phyloP scores from a whole-genome alignment of 2,888 invertebrate genomes.

The Lithophane leautieri region DNA sequence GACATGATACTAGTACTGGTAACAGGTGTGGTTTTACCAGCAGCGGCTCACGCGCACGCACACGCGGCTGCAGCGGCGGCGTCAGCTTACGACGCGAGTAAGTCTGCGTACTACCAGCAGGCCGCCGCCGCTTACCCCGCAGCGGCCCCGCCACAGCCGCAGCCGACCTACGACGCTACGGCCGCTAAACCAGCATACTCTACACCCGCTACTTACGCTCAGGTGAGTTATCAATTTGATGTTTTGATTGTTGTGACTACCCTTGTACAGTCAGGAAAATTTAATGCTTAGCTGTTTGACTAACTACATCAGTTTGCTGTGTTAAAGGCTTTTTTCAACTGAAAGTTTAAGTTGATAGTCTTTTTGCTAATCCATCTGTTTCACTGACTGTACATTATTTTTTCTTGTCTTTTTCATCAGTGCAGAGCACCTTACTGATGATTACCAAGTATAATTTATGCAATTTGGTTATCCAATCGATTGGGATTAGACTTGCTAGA shows the following conservation, averaged over 20 bases:
- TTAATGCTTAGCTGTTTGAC: background rate
- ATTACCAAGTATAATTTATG: background rate
- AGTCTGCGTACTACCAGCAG: slow-evolving; percentile 96
- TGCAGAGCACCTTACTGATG: background rate
- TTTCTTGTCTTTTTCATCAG: background rate
- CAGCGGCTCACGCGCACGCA: slow-evolving; percentile 87
- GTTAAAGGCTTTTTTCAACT: background rate
- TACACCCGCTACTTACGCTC: slow-evolving; percentile 93
- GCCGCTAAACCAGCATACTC: slow-evolving; percentile 93
- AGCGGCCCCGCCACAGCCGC: slow-evolving; percentile 91
- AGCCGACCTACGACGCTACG: slow-evolving; percentile 90
- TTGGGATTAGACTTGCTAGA: background rate
- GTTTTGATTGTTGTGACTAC: background rate
- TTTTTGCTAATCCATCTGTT: slow-evolving; percentile 19
- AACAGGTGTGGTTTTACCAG: slow-evolving; percentile 67
- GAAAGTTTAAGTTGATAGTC: background rate
- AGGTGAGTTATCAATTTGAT: slow-evolving; percentile 77
- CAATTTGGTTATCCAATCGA: background rate
- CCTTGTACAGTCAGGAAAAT: slow-evolving; percentile 2
- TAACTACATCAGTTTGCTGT: background rate
- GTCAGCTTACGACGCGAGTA: slow-evolving; percentile 95
- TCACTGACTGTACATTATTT: slow-evolving; percentile 7
- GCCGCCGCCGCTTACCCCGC: slow-evolving; percentile 93
- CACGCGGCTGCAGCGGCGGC: slow-evolving; percentile 89
- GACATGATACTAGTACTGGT: slow-evolving; percentile 48